A percentile compares a stretch with the other conserved stretches of the same genome.
These are phyloP conservation scores for Trachelus stipa DNA, from an alignment of 2,888 invertebrate genomes.

Conservation along the genomic window DNA sequence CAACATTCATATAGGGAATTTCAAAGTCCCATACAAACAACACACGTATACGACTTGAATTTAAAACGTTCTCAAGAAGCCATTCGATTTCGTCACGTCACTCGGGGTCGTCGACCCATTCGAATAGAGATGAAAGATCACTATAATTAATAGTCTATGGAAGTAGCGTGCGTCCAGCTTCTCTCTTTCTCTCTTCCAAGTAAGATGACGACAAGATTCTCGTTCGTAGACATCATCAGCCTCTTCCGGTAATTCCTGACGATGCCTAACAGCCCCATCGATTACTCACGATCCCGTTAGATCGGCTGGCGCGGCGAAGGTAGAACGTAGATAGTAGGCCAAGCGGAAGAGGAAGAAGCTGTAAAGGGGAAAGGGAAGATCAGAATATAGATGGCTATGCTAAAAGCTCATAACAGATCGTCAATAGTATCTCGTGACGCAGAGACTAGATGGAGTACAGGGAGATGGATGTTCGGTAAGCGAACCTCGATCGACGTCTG, in stretches of 20 bases:
- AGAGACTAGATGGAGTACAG: neutral
- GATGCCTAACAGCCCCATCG: conserved; percentile 26
- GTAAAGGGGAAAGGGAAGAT: neutral
- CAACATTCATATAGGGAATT: neutral
- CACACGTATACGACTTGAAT: neutral
- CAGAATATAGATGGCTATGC: neutral
- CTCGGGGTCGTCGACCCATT: neutral
- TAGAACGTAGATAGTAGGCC: neutral
- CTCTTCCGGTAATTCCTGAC: neutral
- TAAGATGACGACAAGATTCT: neutral
- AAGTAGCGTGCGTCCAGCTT: neutral
- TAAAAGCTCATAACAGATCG: neutral
- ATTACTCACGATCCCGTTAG: conserved; percentile 61
- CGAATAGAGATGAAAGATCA: neutral
- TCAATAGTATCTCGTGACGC: neutral
- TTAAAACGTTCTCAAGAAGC: neutral
- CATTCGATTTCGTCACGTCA: neutral
- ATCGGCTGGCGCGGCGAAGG: neutral
- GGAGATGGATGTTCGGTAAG: neutral
- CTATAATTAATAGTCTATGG: neutral
- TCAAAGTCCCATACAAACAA: neutral
- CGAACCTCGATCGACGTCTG: neutral
- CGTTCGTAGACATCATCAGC: neutral
- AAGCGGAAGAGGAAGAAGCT: neutral
- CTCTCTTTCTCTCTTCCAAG: neutral